Evolutionary conservation across 2,113 vertebrate genomes (phyloP).

Genomic region (Neodon shergylaensis): DNA sequence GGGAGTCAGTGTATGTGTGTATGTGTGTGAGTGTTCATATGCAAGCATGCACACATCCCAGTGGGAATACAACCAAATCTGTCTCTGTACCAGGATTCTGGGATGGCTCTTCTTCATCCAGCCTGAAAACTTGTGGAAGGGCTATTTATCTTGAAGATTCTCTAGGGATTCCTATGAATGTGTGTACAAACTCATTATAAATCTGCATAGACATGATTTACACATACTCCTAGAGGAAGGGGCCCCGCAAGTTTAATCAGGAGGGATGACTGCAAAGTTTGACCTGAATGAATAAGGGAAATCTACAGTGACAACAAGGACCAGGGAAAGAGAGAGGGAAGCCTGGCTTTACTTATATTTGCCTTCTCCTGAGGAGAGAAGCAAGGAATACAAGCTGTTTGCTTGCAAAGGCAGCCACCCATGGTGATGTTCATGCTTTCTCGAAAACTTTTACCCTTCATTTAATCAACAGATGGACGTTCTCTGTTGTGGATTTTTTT

Average conservation of each 20-base stretch:
- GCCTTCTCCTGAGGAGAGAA: conserved; percentile 21
- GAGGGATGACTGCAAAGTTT: conserved; percentile 31
- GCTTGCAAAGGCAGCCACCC: conserved; percentile 50
- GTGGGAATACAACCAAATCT: not conserved
- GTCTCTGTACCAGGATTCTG: conserved; percentile 38
- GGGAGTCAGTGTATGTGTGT: not conserved
- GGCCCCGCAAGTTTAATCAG: not conserved
- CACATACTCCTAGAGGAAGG: not conserved
- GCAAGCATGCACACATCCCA: not conserved
- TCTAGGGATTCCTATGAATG: not conserved
- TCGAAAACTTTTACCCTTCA: conserved; percentile 85
- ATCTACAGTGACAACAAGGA: not conserved
- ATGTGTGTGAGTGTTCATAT: not conserved
- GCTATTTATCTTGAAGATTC: conserved; percentile 80
- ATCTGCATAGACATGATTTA: not conserved
- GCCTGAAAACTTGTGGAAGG: conserved; percentile 80
- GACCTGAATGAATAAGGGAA: not conserved
- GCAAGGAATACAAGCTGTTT: not conserved
- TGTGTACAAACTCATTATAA: not conserved
- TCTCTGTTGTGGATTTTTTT: conserved; percentile 75
- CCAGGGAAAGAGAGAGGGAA: not conserved
- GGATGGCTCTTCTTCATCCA: conserved; percentile 78
- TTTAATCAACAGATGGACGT: conserved; percentile 86
- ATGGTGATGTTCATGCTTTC: conserved; percentile 49
- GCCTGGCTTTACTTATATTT: not conserved